Evolutionary conservation across 2,113 vertebrate species (phyloP).

Genomic region (Myotis lucifugus): DNA sequence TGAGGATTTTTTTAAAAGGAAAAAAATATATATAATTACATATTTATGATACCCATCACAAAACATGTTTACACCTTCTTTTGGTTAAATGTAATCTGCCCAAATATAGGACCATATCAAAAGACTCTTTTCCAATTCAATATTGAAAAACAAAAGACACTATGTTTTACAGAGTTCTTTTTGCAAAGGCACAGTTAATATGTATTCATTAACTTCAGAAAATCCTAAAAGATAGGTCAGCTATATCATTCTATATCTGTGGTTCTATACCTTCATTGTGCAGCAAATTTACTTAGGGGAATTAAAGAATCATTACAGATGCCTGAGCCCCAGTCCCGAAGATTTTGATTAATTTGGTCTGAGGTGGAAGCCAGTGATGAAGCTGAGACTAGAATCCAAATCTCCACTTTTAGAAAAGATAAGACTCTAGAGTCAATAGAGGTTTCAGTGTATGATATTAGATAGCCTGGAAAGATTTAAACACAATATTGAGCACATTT

Average conservation of each 20-base stretch:
- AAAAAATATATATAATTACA: background rate
- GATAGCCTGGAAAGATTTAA: slow-evolving; percentile 27
- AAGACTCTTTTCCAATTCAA: background rate
- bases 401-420: background rate
- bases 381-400: background rate
- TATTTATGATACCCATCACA: background rate
- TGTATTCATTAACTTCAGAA: background rate
- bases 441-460: background rate
- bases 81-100: background rate
- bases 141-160: background rate
- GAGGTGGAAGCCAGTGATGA: background rate
- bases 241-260: background rate
- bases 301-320: background rate
- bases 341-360: slow-evolving; percentile 25
- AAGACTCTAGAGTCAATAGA: background rate
- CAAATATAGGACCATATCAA: background rate
- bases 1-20: background rate
- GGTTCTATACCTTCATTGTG: background rate
- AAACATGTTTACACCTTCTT: slow-evolving; percentile 10
- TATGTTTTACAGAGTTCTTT: slow-evolving; percentile 12
- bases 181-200: background rate
- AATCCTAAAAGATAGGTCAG: slow-evolving; percentile 60
- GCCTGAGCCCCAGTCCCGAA: background rate
- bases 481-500: background rate
- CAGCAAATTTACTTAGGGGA: background rate